Evolutionary conservation across 2,797 vertebrate species (phyloP), one percentile per base, ranked within the genome.

Genomic region (Halcyon smyrnensis): DNA sequence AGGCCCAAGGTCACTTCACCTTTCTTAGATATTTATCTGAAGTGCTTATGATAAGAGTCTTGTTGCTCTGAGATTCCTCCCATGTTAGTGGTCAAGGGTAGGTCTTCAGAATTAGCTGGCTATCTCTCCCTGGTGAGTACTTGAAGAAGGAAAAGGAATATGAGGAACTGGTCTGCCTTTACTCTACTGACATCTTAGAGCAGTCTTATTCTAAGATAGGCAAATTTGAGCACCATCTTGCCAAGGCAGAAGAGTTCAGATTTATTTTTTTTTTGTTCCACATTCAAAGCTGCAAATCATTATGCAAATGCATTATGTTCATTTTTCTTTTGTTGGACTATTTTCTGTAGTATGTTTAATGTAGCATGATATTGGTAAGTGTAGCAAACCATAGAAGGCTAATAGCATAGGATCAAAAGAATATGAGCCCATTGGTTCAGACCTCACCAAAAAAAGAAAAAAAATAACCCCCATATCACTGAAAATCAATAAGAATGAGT

Each of bases 21-120:
- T 87, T 88, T 81, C 62, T 76, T 37, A 79, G 74, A 43, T 90
- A 69, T 76, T 84, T 94, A 86, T 15, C n/a, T 79, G 41, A 93
- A 91, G 62, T 76, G 27, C 15, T 86, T 5, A 9, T 43, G 63
- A n/a, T 71, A 54, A 69, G 45, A 70, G 9, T 36, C 6, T 59
- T 57, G 4, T 15, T 91, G 41, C 21, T 6, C 6, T 71, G 12
- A 2, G 3, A 65, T 90, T 88, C 57, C 54, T 84, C 18, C 88
- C 41, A 62, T 81, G 30, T 64, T 62, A 54, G 53, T 64, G 76
- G 50, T 48, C 46, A 54, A 65, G 18, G 36, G 30, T 11, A 78
- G 77, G 69, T 46, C 39, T 93, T 64, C 68, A 71, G 50, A 88
- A 75, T 75, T 77, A 87, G 56, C 25, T 46, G 39, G 0, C 20